Conservation (phyloP, 1,140 invertebrate genomes). For the Bombus ignitus region DNA sequence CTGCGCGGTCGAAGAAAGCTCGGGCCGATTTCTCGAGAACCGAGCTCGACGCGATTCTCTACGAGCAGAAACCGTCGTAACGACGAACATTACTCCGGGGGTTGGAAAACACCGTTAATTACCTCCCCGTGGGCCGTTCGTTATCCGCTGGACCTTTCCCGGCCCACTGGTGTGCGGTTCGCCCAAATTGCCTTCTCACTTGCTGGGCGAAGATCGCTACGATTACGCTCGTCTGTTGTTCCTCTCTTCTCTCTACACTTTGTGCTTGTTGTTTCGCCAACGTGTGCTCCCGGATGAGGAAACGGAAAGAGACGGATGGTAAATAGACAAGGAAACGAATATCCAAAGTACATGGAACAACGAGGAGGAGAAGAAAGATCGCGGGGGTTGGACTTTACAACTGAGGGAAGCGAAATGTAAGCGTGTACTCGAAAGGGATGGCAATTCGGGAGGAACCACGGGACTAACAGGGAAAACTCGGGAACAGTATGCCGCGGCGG, state of each 20-base stretch:
- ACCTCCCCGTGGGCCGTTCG: constrained; percentile 75
- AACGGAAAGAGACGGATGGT: background rate
- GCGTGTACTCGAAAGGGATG: constrained; percentile 12
- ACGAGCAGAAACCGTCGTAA: constrained; percentile 74
- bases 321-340: background rate
- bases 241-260: constrained; percentile 49
- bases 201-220: constrained; percentile 76
- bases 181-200: constrained; percentile 80
- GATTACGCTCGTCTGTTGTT: constrained; percentile 68
- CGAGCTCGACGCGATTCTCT: constrained; percentile 35
- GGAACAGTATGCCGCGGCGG: background rate
- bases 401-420: constrained; percentile 44
- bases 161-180: constrained; percentile 69
- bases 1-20: constrained; percentile 40
- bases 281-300: background rate
- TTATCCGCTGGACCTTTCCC: constrained; percentile 76
- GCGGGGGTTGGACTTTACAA: constrained; percentile 46
- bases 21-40: background rate
- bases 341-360: background rate
- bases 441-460: constrained; percentile 24
- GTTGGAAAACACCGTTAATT: constrained; percentile 81
- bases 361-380: constrained; percentile 13
- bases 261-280: constrained; percentile 74
- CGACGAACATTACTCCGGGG: constrained; percentile 79
- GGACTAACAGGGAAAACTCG: constrained; percentile 58